phyloP scores from a whole-genome alignment of 2,797 vertebrate genomes.

The Emys orbicularis region DNA sequence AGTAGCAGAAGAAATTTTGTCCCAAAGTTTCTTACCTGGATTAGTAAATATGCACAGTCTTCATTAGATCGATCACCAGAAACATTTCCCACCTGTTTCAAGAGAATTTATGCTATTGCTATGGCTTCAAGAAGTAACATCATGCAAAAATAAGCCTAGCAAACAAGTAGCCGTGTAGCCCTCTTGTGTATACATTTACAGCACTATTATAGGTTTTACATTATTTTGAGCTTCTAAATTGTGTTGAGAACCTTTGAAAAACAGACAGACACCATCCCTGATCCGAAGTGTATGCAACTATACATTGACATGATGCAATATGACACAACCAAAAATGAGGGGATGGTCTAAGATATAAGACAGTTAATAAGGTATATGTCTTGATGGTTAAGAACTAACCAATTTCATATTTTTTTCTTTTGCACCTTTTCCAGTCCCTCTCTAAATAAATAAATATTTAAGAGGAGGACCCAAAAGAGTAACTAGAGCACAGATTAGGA shows the following conservation, averaged over 20 bases:
- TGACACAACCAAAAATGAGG: not conserved
- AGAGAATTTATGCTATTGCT: not conserved
- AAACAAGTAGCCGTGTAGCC: not conserved
- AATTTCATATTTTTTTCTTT: not conserved
- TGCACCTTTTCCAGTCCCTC: not conserved
- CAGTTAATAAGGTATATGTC: not conserved
- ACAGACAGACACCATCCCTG: not conserved
- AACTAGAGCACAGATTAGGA: too few species aligned
- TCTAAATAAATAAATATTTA: not conserved
- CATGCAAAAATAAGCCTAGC: not conserved
- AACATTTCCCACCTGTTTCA: not conserved
- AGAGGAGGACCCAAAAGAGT: not conserved
- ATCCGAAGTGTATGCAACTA: not conserved
- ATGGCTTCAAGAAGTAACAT: not conserved
- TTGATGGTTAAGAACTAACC: not conserved
- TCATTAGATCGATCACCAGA: not conserved
- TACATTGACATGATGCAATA: not conserved
- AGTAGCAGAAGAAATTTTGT: not conserved
- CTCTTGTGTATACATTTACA: not conserved
- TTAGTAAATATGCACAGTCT: not conserved
- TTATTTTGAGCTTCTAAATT: not conserved
- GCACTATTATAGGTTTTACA: not conserved
- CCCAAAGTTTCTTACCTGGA: not conserved
- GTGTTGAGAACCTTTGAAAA: not conserved
- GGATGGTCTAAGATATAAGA: not conserved